Evolutionary conservation across 2,797 vertebrate species (phyloP).

Genomic region (Denticeps clupeoides): DNA sequence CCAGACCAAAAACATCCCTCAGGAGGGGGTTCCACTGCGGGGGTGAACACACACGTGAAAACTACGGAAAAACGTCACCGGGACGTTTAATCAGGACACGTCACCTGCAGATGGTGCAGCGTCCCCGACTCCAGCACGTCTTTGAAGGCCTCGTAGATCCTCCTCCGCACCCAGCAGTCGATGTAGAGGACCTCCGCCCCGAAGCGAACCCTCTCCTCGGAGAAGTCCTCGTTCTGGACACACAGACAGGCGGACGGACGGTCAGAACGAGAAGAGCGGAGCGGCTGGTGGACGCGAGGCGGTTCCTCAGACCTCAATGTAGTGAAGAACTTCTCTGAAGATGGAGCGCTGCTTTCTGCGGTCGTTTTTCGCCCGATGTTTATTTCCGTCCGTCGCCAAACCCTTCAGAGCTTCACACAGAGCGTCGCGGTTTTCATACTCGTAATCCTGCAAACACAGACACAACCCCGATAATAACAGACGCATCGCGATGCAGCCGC

Average conservation of each 20-base stretch:
- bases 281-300: not conserved
- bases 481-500: too few species aligned
- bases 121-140: conserved; percentile 82
- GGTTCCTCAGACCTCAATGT: conserved; percentile 67
- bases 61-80: not conserved
- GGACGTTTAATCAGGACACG: too few species aligned
- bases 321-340: conserved; percentile 84
- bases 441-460: conserved; percentile 62
- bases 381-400: conserved; percentile 85
- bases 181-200: conserved; percentile 82
- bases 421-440: conserved; percentile 64
- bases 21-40: conserved; percentile 79
- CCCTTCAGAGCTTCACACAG: conserved; percentile 72
- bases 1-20: conserved; percentile 84
- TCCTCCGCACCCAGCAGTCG: conserved; percentile 79
- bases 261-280: not conserved
- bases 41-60: not conserved
- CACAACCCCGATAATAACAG: not conserved
- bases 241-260: not conserved
- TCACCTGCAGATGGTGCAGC: conserved; percentile 82
- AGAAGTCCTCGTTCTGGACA: conserved; percentile 71
- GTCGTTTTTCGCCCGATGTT: conserved; percentile 87
- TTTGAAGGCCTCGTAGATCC: conserved; percentile 81
- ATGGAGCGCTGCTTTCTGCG: conserved; percentile 82
- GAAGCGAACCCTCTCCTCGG: conserved; percentile 80